phyloP scores from a whole-genome alignment of 2,888 invertebrate species.

The Rhimphoctona megacephalus region DNA sequence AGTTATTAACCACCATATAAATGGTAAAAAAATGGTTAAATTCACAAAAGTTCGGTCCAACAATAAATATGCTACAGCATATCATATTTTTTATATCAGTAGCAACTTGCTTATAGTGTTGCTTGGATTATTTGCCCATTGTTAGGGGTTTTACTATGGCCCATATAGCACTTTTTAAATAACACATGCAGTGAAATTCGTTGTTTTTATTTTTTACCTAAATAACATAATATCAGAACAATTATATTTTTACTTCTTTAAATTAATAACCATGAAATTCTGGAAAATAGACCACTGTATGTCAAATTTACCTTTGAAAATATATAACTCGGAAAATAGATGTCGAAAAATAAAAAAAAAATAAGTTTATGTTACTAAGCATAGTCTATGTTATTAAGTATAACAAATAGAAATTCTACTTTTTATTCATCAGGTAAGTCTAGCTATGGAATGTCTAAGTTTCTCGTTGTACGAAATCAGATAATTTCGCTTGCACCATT shows the following conservation, averaged over 20 bases:
- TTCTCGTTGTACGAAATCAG: background rate
- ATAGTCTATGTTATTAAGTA: background rate
- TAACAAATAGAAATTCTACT: background rate
- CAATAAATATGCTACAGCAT: too few species aligned
- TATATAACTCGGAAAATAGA: background rate
- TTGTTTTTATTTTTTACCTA: background rate
- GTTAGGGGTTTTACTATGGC: too few species aligned
- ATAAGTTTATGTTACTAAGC: too few species aligned
- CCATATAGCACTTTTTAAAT: too few species aligned
- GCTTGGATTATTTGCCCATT: too few species aligned
- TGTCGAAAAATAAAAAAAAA: background rate
- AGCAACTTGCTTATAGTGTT: too few species aligned
- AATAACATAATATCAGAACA: background rate
- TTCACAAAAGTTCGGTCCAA: too few species aligned
- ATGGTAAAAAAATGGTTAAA: too few species aligned
- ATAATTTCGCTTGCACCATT: background rate
- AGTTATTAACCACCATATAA: too few species aligned
- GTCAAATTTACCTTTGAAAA: background rate
- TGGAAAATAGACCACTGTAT: background rate
- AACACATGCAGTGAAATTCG: background rate
- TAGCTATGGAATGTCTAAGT: background rate
- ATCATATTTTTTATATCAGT: too few species aligned
- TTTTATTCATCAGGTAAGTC: background rate
- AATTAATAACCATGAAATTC: background rate
- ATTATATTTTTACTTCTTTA: background rate